Evolutionary conservation across 2,113 vertebrate species (phyloP).

Genomic region (Panthera leo): DNA sequence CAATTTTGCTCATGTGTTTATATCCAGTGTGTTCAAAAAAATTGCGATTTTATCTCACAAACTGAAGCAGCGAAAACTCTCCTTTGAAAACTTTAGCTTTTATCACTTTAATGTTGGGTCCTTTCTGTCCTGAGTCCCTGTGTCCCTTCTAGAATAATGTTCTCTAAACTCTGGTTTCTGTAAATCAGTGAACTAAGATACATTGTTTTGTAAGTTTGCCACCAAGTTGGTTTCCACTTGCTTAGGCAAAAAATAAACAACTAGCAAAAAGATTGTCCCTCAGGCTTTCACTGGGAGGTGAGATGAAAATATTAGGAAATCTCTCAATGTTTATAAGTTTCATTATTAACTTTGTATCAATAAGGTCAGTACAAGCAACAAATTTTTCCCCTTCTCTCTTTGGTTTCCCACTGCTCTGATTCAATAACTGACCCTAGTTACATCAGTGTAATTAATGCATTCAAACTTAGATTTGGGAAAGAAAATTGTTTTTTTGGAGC

Average conservation of each 20-base stretch:
- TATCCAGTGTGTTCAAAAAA: not conserved
- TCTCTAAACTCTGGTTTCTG: not conserved
- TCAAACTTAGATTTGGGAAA: not conserved
- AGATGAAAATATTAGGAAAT: conserved; percentile 1
- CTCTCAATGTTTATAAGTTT: not conserved
- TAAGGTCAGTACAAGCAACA: not conserved
- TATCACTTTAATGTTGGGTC: not conserved
- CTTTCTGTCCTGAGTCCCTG: not conserved
- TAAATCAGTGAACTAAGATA: not conserved
- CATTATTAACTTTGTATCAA: not conserved
- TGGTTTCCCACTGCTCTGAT: not conserved
- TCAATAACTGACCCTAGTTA: not conserved
- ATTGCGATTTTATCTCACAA: conserved; percentile 33
- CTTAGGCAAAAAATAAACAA: conserved; percentile 36
- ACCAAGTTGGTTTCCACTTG: conserved; percentile 9
- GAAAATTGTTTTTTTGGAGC: not conserved
- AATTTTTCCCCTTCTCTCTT: not conserved
- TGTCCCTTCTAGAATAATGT: not conserved
- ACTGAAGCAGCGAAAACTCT: not conserved
- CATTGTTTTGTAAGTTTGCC: not conserved
- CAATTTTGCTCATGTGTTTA: conserved; percentile 54
- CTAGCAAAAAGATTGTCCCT: not conserved
- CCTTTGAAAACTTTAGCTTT: conserved; percentile 21
- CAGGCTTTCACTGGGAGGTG: not conserved
- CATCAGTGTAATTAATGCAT: not conserved